A percentile compares a stretch with the other conserved stretches of the same genome.
phyloP scores from a whole-genome alignment of 1,140 invertebrate genomes.

The Berghia stephanieae region DNA sequence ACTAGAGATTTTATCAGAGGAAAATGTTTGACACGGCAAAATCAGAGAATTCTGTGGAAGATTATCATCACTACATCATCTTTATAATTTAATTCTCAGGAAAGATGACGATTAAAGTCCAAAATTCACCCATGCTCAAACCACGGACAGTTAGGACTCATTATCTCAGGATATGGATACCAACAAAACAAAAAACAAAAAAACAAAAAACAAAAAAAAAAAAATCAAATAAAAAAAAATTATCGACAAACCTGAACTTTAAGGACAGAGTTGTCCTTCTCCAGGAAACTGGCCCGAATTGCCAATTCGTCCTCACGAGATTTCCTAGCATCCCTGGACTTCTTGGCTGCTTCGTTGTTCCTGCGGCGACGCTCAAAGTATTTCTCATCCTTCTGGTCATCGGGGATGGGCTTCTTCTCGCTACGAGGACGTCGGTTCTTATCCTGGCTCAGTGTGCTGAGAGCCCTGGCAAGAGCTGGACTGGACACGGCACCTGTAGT shows the following conservation, averaged over 20 bases:
- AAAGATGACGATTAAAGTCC: too few relatives aligned
- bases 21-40: too few relatives aligned
- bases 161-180: too few relatives aligned
- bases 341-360: constrained; percentile 90
- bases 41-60: too few relatives aligned
- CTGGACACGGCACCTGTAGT: constrained; percentile 40
- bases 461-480: constrained; percentile 60
- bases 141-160: too few relatives aligned
- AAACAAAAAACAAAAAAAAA: too few relatives aligned
- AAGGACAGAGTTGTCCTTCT: constrained; percentile 86
- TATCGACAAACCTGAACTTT: constrained; percentile 84
- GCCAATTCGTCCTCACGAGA: constrained; percentile 85
- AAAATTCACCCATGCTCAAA: too few relatives aligned
- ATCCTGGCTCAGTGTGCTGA: constrained; percentile 50
- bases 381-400: constrained; percentile 86
- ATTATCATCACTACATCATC: too few relatives aligned
- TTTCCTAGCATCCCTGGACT: constrained; percentile 80
- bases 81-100: too few relatives aligned
- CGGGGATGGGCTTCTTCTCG: constrained; percentile 87
- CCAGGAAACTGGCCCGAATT: constrained; percentile 79
- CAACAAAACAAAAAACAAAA: too few relatives aligned
- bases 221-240: too few relatives aligned
- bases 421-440: constrained; percentile 74
- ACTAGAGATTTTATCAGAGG: too few relatives aligned
- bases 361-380: constrained; percentile 86